Conservation (phyloP, 2,113 vertebrate genomes). For the Malurus cyaneus region DNA sequence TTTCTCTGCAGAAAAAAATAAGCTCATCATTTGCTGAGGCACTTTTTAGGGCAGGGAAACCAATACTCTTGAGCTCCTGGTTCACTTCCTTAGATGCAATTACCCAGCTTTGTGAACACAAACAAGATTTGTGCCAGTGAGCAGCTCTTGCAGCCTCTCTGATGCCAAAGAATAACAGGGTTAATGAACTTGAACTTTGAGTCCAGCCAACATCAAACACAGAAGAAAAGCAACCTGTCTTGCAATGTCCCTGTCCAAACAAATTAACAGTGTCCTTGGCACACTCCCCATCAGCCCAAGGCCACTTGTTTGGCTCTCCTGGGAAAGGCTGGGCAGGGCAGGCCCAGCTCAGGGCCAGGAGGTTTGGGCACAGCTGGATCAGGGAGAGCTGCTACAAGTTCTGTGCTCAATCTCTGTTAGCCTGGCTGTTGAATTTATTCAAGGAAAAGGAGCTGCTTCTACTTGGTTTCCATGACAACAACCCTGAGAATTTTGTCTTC, state of each 20-base stretch:
- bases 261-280: not conserved
- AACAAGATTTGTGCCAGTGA: not conserved
- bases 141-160: not conserved
- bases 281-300: not conserved
- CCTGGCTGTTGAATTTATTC: slow-evolving; percentile 56
- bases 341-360: not conserved
- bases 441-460: slow-evolving; percentile 54
- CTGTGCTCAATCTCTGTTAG: slow-evolving; percentile 39
- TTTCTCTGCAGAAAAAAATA: not conserved
- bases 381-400: not conserved
- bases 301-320: not conserved
- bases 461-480: slow-evolving; percentile 74
- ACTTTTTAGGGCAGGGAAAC: not conserved
- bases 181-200: not conserved
- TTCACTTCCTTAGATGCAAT: not conserved
- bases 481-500: slow-evolving; percentile 63
- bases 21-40: not conserved
- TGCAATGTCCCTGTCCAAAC: not conserved
- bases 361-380: not conserved
- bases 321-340: not conserved
- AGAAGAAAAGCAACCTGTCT: not conserved
- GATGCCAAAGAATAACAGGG: not conserved
- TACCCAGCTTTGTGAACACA: not conserved
- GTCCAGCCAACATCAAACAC: not conserved
- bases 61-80: not conserved